Base-by-base conservation (phyloP, 2,113 vertebrate species). In the Pseudorectes ferrugineus region DNA sequence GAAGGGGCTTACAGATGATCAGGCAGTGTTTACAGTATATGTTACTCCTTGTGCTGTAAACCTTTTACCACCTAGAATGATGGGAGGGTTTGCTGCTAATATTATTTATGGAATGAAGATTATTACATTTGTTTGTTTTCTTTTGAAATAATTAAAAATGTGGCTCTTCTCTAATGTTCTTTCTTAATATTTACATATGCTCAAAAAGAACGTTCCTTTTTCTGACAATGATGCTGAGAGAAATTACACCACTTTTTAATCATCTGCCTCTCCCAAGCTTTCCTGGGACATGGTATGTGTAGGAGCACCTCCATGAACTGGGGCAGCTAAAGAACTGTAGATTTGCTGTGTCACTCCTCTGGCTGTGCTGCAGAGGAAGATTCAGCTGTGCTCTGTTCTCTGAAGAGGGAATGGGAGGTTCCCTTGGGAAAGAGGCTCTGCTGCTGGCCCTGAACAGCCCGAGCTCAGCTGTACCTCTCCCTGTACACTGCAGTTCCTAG, bases 31-130 rank as follows among this genome's bases (percentile, higher is more conserved):
- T 91, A 70, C 87, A 88, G 94, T 68, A 55, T 61, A 2, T 22
- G 22, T 73, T 49, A 58, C 58, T 74, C 35, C 36, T 77, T 80
- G 72, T 91, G 84, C 93, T 95, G 80, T 86, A 83, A 91, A 92
- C 74, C 35, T 85, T 88, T 63, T 84, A 28, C 90, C 88, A 82
- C 63, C 52, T 89, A 14, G 46, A 49, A 43, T 46, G 55, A 87
- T 59, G 88, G 97, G 91, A 97, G 93, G 92, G 94, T 95, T 94
- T 98, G 98, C 98, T 98, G 98, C 98, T 98, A 97, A 83, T 96
- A 85, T 26, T 98, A 98, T 98, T 98, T 98, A 98, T 97, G 94
- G 95, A 97, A 97, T 97, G 95, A 98, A 93, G 42, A 95, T 97
- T 96, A 96, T 94, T 97, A 96, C 97, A 97, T 94, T 97, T 51